Evolutionary conservation across 2,797 vertebrate genomes (phyloP).

Genomic region (Pseudomugil tenellus): DNA sequence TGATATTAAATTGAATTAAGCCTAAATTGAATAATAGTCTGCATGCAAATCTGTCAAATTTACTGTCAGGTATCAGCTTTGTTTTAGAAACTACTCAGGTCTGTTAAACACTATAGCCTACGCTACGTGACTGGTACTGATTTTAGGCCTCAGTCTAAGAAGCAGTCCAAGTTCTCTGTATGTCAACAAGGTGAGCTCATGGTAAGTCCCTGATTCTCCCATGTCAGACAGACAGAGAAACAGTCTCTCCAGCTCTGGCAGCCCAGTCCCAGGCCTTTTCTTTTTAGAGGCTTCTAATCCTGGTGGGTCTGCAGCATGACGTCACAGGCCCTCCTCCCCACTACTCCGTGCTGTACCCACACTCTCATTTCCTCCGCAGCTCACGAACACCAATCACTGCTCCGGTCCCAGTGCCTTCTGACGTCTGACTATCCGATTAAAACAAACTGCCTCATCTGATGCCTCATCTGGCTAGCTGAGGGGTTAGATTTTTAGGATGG

Average conservation of each 20-base stretch:
- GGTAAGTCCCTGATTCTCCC: slow-evolving; percentile 83
- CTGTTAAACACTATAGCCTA: slow-evolving; percentile 25
- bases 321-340: slow-evolving; percentile 82
- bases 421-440: slow-evolving; percentile 80
- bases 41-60: slow-evolving; percentile 16
- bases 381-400: slow-evolving; percentile 86
- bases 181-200: slow-evolving; percentile 82
- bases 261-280: slow-evolving; percentile 69
- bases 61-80: slow-evolving; percentile 10
- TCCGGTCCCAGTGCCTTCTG: slow-evolving; percentile 80
- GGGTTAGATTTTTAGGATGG: slow-evolving; percentile 75
- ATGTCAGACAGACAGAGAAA: slow-evolving; percentile 69
- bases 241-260: slow-evolving; percentile 64
- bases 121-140: slow-evolving; percentile 44
- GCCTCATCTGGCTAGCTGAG: slow-evolving; percentile 73
- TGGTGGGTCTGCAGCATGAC: slow-evolving; percentile 88
- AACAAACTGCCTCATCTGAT: slow-evolving; percentile 67
- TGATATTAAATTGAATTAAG: slow-evolving; percentile 13
- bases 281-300: slow-evolving; percentile 99
- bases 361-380: slow-evolving; percentile 90
- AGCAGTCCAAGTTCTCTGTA: slow-evolving; percentile 62
- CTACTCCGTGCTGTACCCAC: slow-evolving; percentile 84
- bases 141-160: slow-evolving; percentile 46
- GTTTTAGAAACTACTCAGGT: slow-evolving; percentile 26
- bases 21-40: slow-evolving; percentile 12